phyloP scores from a whole-genome alignment of 2,797 vertebrate species.

The Fistularia tabacaria region DNA sequence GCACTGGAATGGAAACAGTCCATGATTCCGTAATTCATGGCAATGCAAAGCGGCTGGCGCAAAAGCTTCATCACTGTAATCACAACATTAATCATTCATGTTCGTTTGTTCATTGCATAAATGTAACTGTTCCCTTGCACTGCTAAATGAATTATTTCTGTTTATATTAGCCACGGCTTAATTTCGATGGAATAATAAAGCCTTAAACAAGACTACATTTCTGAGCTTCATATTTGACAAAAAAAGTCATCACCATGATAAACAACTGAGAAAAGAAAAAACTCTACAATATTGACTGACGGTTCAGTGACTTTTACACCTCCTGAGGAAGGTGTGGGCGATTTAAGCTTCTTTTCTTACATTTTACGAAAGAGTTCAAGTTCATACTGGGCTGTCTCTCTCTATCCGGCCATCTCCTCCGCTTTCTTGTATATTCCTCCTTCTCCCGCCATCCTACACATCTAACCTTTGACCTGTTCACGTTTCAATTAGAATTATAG shows the following conservation, averaged over 20 bases:
- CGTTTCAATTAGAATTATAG: constrained; percentile 41
- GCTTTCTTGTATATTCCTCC: constrained; percentile 31
- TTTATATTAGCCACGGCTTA: too few species aligned
- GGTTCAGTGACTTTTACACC: too few species aligned
- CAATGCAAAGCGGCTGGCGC: constrained; percentile 20
- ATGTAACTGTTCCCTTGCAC: neutral
- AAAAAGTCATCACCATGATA: too few species aligned
- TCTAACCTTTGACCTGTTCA: constrained; percentile 48
- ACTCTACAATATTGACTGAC: too few species aligned
- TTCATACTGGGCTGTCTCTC: constrained; percentile 40
- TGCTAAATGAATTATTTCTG: too few species aligned
- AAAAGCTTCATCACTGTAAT: constrained; percentile 20
- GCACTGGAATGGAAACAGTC: constrained; percentile 37
- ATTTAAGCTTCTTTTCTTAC: neutral
- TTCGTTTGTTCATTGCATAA: neutral
- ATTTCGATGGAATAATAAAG: too few species aligned
- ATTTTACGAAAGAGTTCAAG: constrained; percentile 49
- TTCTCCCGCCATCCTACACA: constrained; percentile 47
- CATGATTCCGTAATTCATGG: constrained; percentile 30
- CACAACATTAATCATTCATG: constrained; percentile 1
- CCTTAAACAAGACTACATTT: too few species aligned
- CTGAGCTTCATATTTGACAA: too few species aligned
- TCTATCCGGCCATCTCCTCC: constrained; percentile 30
- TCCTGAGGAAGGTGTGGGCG: too few species aligned
- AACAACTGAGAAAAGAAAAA: too few species aligned